These are phyloP conservation scores for Slavum lentiscoides DNA, from an alignment of 2,888 invertebrate genomes.

Conservation along the genomic window DNA sequence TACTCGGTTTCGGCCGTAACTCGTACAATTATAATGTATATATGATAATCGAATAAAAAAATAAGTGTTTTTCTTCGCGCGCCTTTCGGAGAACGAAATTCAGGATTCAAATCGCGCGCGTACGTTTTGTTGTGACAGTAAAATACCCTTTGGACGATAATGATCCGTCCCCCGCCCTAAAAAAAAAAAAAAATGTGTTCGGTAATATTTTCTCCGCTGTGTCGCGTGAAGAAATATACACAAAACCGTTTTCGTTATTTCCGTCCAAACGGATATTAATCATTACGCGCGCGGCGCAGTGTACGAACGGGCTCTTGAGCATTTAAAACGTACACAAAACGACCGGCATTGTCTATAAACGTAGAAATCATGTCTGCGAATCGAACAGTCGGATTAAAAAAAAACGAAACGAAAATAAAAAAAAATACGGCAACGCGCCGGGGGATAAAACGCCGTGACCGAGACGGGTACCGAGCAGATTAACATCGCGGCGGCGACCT, in stretches of 20 bases:
- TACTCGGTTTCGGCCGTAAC: too few species aligned
- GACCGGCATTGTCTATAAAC: too few species aligned
- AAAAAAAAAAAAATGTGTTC: not conserved
- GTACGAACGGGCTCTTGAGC: not conserved
- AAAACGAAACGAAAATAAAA: not conserved
- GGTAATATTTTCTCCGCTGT: conserved; percentile 12
- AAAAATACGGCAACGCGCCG: not conserved
- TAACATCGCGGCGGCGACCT: conserved; percentile 11
- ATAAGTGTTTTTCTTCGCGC: too few species aligned
- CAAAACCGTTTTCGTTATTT: not conserved
- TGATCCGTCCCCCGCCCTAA: too few species aligned
- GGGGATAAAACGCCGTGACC: conserved; percentile 36
- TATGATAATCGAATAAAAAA: too few species aligned
- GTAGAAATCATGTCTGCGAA: conserved; percentile 36
- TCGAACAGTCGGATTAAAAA: conserved; percentile 41
- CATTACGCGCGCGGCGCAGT: not conserved
- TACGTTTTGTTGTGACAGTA: too few species aligned
- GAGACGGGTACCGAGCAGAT: conserved; percentile 38
- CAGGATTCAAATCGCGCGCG: too few species aligned
- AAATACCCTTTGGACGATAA: not conserved
- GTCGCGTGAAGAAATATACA: not conserved
- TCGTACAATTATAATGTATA: too few species aligned
- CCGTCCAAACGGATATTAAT: conserved; percentile 20
- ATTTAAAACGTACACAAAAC: too few species aligned
- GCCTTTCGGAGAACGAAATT: too few species aligned